Evolutionary conservation across 2,797 vertebrate species (phyloP), one percentile per base, ranked within the genome.

Genomic region (Selene dorsalis): DNA sequence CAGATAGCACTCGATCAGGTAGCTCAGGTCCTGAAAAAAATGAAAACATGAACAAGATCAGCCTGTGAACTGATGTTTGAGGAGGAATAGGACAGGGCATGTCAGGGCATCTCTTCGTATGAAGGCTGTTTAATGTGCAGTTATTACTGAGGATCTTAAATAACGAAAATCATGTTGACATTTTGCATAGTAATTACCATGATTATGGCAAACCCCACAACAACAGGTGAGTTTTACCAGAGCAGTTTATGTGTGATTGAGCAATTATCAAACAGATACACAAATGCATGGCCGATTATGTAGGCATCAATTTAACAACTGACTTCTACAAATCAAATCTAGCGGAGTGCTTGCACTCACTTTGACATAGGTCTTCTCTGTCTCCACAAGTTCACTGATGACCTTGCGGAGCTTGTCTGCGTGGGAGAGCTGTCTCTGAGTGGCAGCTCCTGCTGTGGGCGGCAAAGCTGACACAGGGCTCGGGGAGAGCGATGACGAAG

Each of bases 401-500:
- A 99, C 97, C 85, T 99, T 99, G 82, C 98, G 96, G 50, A 99
- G 95, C 84, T 99, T 99, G 92, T 99, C 98, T 0, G 97, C 96
- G 0, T 99, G 96, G 0, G 98, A 97, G 59, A 99, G 96, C 71
- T 98, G 97, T 28, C 96, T 94, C 83, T 95, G 96, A 66, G 96
- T 90, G 52, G 95, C 92, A 18, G 94, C 76, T 17, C 77, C 87
- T 4, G 74, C 67, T 0, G 82, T 28, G 26, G 94, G 95, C 2
- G 96, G 96, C 22, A 94, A 90, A 0, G 94, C 85, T 9, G 95
- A 92, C 77, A 98, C 96, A n/a, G 96, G 96, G 86, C 96, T 96
- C 4, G 94, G 93, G 0, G 95, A 90, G 77, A 96, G 95, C 18
- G 94, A 95, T 0, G 94, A 95, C 0, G 92, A 93, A 16, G 92